Evolutionary conservation across 2,888 invertebrate genomes (phyloP), one percentile per base, ranked within the genome.

Genomic region (Bellardia bayeri): DNA sequence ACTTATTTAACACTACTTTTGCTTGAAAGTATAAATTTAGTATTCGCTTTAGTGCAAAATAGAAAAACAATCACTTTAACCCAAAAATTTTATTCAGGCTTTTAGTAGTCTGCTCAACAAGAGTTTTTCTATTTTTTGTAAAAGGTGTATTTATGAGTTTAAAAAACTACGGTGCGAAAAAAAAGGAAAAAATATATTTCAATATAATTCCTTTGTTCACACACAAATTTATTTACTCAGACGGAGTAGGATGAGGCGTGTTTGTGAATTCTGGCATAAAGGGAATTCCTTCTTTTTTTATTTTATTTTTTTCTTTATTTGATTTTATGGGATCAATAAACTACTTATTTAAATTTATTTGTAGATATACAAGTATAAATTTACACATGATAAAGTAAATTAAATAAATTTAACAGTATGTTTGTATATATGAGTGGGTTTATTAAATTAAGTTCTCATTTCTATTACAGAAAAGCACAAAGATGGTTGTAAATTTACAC

Each of bases 351-450:
- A 56, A 45, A 33, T 33, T 40, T 71, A 51, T 45, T 33, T 68
- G 23, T 45, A 37, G 4, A 5, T 45, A 11, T 45, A 7, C 11
- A 9, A 45, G 13, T 45, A 45, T 13, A 30, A 33, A 54, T 71
- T 71, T 71, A 54, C 54, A 71, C 69, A 71, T 54, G n/a, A 71
- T 71, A 54, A 71, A 71, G 14, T 23, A 30, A 23, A 66, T 54
- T n/a, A 16, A 16, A 54, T 54, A 54, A 54, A 58, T 58, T 58
- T 30, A 30, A 23, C n/a, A 51, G 51, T n/a, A 14, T n/a, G 51
- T 51, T n/a, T 51, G 16, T 54, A 54, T 54, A 16, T 6, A n/a
- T 54, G 45, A n/a, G 3, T 37, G 5, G 5, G 37, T 4, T 37
- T 37, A 37, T 37, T 37, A 37, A 37, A 37, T 37, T 37, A 37